Evolutionary conservation across 2,888 invertebrate species (phyloP), one percentile per base, ranked within the genome.

Genomic region (Yponomeuta plumbellus): DNA sequence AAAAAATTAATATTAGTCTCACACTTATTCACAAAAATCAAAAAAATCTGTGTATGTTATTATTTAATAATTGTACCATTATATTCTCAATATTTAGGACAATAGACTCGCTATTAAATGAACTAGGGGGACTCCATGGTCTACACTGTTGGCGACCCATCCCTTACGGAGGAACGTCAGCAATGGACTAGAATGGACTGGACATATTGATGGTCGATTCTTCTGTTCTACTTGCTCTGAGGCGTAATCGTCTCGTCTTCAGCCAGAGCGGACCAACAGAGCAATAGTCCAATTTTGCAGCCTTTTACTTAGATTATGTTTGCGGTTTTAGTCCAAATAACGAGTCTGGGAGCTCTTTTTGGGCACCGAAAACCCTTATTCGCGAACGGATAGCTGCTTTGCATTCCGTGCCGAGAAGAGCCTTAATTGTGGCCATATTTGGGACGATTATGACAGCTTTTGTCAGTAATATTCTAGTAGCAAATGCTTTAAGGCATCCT

Each of bases 201-300:
- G 39, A 8, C 39, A 11, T 11, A 52, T 17, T 52, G 44, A 17
- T 4, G 1, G 13, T 1, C 17, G 17, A 13, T 17, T 17, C 44
- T 52, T 52, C 44, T 52, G 44, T 52, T 17, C 44, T 8, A 8
- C 44, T 52, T 52, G 17, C 17, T 52, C 21, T 86, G 86, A 89
- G 89, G 89, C 88, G 44, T 52, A 52, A 52, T 52, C 44, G 44
- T 52, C 44, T 52, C 44, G 44, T 52, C 86, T 88, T 80, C 86
- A 81, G 86, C 86, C 86, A 86, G 88, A 86, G 86, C 87, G 83
- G 68, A 79, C 80, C 79, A 78, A 81, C 83, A 81, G 86, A 86
- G 90, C 89, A 88, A 89, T 90, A 90, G 89, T 90, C 90, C 87
- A 90, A 91, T 91, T 91, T 88, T 86, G 89, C 86, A 86, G 87